Conservation (phyloP, 2,888 invertebrate species). For the Rhaphigaster nebulosa region DNA sequence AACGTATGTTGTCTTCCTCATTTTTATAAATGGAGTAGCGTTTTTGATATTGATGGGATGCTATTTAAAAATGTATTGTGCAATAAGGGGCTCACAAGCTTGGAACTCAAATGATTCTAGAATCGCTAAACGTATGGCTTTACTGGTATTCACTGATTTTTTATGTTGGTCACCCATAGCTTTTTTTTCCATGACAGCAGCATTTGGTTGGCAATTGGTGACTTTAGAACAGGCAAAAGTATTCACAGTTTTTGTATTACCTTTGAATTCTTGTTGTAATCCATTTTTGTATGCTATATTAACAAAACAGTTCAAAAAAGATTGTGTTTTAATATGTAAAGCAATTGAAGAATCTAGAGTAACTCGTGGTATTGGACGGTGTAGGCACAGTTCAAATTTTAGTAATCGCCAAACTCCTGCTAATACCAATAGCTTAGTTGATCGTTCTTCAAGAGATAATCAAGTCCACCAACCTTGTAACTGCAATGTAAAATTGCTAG, state of each 20-base stretch:
- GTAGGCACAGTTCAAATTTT: constrained; percentile 88
- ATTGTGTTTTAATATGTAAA: constrained; percentile 95
- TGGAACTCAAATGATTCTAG: constrained; percentile 98
- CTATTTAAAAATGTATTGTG: constrained; percentile 97
- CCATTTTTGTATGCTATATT: constrained; percentile 98
- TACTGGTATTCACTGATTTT: constrained; percentile 96
- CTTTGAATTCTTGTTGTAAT: constrained; percentile 97
- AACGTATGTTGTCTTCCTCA: constrained; percentile 90
- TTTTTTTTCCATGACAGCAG: constrained; percentile 93
- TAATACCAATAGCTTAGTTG: constrained; percentile 86
- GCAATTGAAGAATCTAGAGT: constrained; percentile 95
- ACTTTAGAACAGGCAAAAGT: constrained; percentile 95
- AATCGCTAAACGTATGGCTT: constrained; percentile 96
- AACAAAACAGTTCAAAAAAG: constrained; percentile 97
- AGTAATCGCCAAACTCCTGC: constrained; percentile 90
- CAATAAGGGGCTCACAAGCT: constrained; percentile 93
- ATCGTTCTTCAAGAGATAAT: constrained; percentile 82
- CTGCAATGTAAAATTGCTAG: constrained; percentile 73
- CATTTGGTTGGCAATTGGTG: constrained; percentile 90
- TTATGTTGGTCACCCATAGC: constrained; percentile 99
- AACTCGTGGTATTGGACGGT: constrained; percentile 87
- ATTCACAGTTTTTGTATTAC: constrained; percentile 95
- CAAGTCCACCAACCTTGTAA: constrained; percentile 73
- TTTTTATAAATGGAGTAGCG: constrained; percentile 92
- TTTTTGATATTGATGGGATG: constrained; percentile 96